Evolutionary conservation across 2,888 invertebrate species (phyloP).

Genomic region (Andrena camellia): DNA sequence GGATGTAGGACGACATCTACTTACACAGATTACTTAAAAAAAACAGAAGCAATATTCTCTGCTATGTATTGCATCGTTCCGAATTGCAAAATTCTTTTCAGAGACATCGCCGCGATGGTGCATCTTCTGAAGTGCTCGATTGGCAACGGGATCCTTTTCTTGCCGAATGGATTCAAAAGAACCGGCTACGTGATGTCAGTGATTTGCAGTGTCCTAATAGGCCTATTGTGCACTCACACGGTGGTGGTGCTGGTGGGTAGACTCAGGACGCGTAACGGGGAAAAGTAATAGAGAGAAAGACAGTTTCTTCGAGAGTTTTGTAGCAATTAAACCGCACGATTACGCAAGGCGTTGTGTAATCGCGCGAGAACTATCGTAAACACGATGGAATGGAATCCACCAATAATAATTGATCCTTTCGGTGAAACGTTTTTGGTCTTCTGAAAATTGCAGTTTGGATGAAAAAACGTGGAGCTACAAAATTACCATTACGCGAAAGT

Average conservation of each 20-base stretch:
- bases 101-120: slow-evolving; percentile 92
- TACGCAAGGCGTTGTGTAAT: slow-evolving; percentile 1
- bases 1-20: no score
- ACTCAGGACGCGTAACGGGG: not conserved
- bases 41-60: no score
- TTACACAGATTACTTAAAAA: no score
- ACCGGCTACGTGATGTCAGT: slow-evolving; percentile 92
- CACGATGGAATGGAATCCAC: no score
- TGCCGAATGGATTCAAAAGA: slow-evolving; percentile 95
- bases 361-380: no score
- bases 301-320: slow-evolving; percentile 6
- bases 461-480: no score
- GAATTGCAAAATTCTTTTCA: slow-evolving; percentile 80
- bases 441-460: no score
- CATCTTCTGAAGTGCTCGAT: slow-evolving; percentile 97
- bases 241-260: slow-evolving; percentile 94
- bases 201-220: slow-evolving; percentile 91
- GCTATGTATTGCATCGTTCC: no score
- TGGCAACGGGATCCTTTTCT: slow-evolving; percentile 95
- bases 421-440: no score
- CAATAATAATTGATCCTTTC: no score
- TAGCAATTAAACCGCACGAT: slow-evolving; percentile 1
- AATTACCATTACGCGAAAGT: no score
- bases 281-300: slow-evolving; percentile 8
- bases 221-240: slow-evolving; percentile 95